Conservation (phyloP, 2,888 invertebrate species). For the Drosophila acutilabella region DNA sequence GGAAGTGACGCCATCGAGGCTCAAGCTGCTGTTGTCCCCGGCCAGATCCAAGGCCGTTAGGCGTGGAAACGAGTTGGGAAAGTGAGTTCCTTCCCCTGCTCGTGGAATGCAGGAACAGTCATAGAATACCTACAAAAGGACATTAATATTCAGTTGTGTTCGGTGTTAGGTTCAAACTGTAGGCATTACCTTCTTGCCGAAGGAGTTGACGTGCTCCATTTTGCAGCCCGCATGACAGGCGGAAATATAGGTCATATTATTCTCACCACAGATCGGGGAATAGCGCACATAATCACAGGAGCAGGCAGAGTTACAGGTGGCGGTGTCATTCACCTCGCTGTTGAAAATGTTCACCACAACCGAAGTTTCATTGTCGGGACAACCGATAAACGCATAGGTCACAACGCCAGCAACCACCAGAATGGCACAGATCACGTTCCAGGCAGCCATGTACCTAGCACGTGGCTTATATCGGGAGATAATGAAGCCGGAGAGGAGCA, state of each 20-base stretch:
- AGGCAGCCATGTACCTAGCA: constrained; percentile 88
- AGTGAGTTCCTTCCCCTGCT: constrained; percentile 42
- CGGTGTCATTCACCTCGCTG: constrained; percentile 60
- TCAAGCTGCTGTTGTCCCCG: constrained; percentile 39
- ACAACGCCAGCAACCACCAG: constrained; percentile 88
- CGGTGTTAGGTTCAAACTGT: too few relatives aligned
- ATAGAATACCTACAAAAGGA: constrained; percentile 71
- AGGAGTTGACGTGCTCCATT: constrained; percentile 82
- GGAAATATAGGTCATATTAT: constrained; percentile 90
- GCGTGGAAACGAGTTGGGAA: constrained; percentile 68
- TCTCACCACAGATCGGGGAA: constrained; percentile 90
- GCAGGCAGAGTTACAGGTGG: constrained; percentile 88
- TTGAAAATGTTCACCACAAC: constrained; percentile 83
- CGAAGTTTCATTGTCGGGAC: constrained; percentile 87
- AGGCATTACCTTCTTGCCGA: constrained; percentile 85
- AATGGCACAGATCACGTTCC: constrained; percentile 89
- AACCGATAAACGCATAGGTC: constrained; percentile 89
- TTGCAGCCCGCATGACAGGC: constrained; percentile 93
- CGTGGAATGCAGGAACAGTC: constrained; percentile 82
- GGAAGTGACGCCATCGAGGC: constrained; percentile 7
- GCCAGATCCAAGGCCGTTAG: constrained; percentile 68
- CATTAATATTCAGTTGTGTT: background rate
- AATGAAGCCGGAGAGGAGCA: constrained; percentile 88
- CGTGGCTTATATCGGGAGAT: constrained; percentile 89
- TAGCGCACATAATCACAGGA: constrained; percentile 90